Evolutionary conservation across 2,888 invertebrate genomes (phyloP), one percentile per base, ranked within the genome.

Genomic region (Drosophila subsilvestris): DNA sequence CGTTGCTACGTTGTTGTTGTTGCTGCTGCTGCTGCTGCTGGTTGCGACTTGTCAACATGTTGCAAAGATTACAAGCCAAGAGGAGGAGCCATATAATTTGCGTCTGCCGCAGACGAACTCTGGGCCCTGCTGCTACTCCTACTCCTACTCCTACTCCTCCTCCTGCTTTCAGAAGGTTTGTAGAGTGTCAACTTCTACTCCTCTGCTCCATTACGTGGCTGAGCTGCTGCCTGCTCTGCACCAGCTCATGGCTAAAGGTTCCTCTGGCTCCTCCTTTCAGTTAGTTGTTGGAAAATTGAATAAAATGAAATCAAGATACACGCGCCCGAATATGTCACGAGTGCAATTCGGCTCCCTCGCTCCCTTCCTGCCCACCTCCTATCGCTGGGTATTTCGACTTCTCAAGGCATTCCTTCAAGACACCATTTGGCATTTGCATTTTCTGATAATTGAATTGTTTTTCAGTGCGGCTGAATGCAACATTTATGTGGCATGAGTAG

Each of bases 371-470:
- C 18, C 58, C 20, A 25, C 42, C 22, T 42, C 44, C 29, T 12
- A 37, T 25, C 48, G 20, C 18, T 44, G 54, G 14, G 43, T 44
- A 44, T 68, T 58, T 51, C 54, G 44, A 37, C 6, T 37, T 37
- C 37, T 37, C 37, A 37, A 37, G 43, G 60, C 70, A 71, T 71
- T 70, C 71, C 70, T 70, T 45, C 17, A 18, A 62, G 71, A 48
- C 70, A 71, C 70, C 63, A 58, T 71, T 82, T 81, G 78, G 63
- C 75, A 87, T 88, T 79, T 89, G 82, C 79, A 89, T 86, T 80
- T 79, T 78, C 79, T 62, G 80, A 80, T 89, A 88, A 90, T 90
- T 90, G 89, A 90, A 90, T 89, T 89, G 90, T 89, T 89, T 90
- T 87, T 78, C 86, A 82, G 82, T 75, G 78, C 73, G 77, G 73